A percentile compares a stretch with the other conserved stretches of the same genome.
These are phyloP conservation scores for Cryptoprocta ferox DNA, from an alignment of 2,797 vertebrate genomes.

Conservation along the genomic window DNA sequence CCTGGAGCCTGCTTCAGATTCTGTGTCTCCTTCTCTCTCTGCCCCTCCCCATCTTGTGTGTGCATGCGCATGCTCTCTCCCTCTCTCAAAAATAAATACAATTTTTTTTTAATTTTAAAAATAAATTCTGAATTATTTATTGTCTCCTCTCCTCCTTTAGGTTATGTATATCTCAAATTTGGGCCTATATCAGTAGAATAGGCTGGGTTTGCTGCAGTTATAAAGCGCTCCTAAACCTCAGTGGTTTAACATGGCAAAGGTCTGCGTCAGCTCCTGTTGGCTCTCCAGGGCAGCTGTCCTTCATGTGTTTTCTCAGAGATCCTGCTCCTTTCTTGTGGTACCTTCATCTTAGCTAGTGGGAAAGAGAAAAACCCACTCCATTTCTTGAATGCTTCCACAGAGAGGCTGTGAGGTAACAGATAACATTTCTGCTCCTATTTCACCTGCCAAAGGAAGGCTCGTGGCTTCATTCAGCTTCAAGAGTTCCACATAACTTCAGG, in stretches of 20 bases:
- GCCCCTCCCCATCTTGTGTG: too few relatives aligned
- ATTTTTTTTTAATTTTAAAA: too few relatives aligned
- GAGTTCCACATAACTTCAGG: not conserved
- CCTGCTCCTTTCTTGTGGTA: not conserved
- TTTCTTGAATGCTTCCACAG: not conserved
- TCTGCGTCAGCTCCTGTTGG: not conserved
- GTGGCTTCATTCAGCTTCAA: not conserved
- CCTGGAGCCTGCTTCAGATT: too few relatives aligned
- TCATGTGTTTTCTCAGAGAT: not conserved
- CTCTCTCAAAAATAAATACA: too few relatives aligned
- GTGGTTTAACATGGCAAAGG: not conserved
- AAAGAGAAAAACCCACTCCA: not conserved
- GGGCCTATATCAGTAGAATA: not conserved
- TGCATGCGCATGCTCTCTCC: too few relatives aligned
- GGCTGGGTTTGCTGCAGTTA: not conserved
- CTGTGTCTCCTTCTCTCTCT: too few relatives aligned
- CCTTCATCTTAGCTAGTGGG: not conserved
- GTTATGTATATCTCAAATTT: not conserved
- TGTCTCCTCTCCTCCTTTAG: not conserved
- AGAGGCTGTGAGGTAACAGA: not conserved
- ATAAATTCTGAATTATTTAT: not conserved
- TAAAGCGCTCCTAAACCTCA: not conserved
- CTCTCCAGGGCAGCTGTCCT: not conserved
- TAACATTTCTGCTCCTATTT: not conserved
- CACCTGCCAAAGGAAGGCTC: not conserved